Evolutionary conservation across 2,888 invertebrate genomes (phyloP).

Genomic region (Osmoderma eremita): DNA sequence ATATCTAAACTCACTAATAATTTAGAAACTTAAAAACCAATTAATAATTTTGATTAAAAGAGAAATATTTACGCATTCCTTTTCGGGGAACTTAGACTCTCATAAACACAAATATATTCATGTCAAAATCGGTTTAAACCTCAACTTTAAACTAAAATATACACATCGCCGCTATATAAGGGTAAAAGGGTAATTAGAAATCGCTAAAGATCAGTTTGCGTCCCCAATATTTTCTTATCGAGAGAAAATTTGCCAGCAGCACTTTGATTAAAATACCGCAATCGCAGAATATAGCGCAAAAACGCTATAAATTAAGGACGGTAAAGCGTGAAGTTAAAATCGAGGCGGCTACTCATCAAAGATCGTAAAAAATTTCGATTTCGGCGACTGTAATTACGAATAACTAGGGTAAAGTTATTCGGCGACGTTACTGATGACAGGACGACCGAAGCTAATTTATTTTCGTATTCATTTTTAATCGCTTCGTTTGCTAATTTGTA

Average conservation of each 20-base stretch:
- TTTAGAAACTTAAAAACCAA: no score
- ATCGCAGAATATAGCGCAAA: neutral
- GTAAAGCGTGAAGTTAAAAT: conserved; percentile 6
- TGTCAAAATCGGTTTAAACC: conserved; percentile 2
- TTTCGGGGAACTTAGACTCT: no score
- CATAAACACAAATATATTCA: neutral
- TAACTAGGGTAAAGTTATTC: neutral
- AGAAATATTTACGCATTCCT: no score
- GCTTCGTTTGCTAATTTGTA: conserved; percentile 28
- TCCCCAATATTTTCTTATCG: conserved; percentile 5
- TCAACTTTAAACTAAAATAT: conserved; percentile 10
- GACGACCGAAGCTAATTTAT: conserved; percentile 26
- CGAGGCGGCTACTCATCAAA: conserved; percentile 26
- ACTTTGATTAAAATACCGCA: conserved; percentile 8
- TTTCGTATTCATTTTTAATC: conserved; percentile 33
- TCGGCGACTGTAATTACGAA: conserved; percentile 15
- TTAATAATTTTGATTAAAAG: no score
- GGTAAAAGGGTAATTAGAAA: neutral
- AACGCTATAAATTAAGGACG: conserved; percentile 14
- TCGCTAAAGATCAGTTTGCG: conserved; percentile 6
- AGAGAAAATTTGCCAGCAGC: conserved; percentile 9
- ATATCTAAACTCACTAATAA: no score
- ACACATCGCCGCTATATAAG: conserved; percentile 15
- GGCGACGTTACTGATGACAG: neutral
- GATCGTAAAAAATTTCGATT: conserved; percentile 31